A percentile compares a stretch with the other conserved stretches of the same genome.
Conservation (phyloP, 1,140 invertebrate species). For the Diorhabda carinulata region DNA sequence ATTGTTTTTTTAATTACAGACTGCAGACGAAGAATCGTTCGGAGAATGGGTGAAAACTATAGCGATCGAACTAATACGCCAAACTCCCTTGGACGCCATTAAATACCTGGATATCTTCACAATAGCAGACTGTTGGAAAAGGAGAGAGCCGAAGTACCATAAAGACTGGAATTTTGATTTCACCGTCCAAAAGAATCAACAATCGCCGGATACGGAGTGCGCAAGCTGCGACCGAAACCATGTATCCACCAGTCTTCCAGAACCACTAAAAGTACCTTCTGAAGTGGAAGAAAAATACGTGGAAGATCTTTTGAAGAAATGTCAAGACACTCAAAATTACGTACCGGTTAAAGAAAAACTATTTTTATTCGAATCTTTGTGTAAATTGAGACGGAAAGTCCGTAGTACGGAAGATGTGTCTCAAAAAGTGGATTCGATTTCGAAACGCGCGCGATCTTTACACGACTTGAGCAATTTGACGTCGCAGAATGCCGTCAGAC, state of each 20-base stretch:
- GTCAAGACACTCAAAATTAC: conserved; percentile 57
- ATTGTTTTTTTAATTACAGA: conserved; percentile 48
- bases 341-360: conserved; percentile 60
- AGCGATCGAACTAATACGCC: conserved; percentile 59
- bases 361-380: conserved; percentile 58
- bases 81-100: conserved; percentile 60
- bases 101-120: conserved; percentile 52
- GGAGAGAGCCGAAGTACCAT: conserved; percentile 26
- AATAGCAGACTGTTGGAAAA: conserved; percentile 39
- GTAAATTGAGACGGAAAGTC: conserved; percentile 51
- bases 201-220: background rate
- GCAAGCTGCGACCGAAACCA: conserved; percentile 8
- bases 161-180: conserved; percentile 36
- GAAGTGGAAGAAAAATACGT: conserved; percentile 35
- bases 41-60: conserved; percentile 61
- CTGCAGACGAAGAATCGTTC: conserved; percentile 54
- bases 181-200: background rate
- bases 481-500: conserved; percentile 50
- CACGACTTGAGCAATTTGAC: conserved; percentile 54
- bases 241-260: background rate
- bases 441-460: conserved; percentile 56
- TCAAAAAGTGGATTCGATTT: conserved; percentile 44
- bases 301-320: conserved; percentile 52
- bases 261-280: background rate
- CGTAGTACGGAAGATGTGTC: conserved; percentile 53